phyloP scores from a whole-genome alignment of 2,113 vertebrate species.

The Miniopterus natalensis region DNA sequence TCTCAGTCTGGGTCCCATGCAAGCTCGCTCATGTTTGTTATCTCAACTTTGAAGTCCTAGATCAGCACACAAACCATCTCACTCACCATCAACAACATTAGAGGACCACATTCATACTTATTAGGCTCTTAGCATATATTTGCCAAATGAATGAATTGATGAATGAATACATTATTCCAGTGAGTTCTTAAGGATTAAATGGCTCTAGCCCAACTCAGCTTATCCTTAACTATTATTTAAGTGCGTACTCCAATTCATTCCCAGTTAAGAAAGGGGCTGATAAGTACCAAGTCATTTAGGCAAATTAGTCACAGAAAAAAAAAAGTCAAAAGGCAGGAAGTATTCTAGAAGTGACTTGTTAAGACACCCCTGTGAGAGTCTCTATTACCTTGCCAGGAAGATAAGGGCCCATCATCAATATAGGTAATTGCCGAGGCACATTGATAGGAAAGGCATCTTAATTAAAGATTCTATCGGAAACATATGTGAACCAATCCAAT shows the following conservation, averaged over 20 bases:
- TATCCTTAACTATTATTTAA: conserved; percentile 39
- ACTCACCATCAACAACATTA: neutral
- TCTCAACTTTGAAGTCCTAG: neutral
- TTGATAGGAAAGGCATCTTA: conserved; percentile 71
- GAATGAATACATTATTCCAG: neutral
- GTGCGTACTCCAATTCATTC: neutral
- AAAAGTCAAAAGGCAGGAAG: conserved; percentile 47
- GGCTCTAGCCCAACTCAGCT: neutral
- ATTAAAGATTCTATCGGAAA: conserved; percentile 75
- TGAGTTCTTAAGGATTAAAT: neutral
- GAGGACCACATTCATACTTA: neutral
- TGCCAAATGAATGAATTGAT: neutral
- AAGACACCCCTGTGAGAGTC: conserved; percentile 38
- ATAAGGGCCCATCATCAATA: conserved; percentile 61
- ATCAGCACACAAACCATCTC: neutral
- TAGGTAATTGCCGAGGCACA: conserved; percentile 57
- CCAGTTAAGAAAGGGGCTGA: conserved; percentile 44
- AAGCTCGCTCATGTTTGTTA: neutral
- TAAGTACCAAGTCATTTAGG: conserved; percentile 35
- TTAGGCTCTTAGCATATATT: neutral
- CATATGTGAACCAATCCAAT: conserved; percentile 62
- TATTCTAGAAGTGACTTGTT: conserved; percentile 48
- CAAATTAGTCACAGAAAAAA: conserved; percentile 66
- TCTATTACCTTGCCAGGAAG: conserved; percentile 59
- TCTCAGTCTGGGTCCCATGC: neutral